Conservation (phyloP, 2,113 vertebrate species). For the Microtus richardsoni region DNA sequence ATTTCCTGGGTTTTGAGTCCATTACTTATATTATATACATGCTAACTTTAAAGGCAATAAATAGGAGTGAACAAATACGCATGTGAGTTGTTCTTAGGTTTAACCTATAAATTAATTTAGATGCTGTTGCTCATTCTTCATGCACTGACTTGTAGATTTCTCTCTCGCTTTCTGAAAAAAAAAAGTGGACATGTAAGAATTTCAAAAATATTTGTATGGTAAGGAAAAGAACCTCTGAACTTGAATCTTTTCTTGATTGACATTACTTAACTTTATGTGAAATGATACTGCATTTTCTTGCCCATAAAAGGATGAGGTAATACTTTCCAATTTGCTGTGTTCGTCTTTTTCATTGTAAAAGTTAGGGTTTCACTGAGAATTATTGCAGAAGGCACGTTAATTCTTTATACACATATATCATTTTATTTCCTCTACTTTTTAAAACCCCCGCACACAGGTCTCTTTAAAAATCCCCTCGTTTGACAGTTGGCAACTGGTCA, state of each 20-base stretch:
- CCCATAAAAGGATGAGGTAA: constrained; percentile 40
- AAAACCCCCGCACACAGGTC: neutral
- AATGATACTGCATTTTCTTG: constrained; percentile 38
- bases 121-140: neutral
- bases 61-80: neutral
- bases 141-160: neutral
- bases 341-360: constrained; percentile 54
- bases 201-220: constrained; percentile 9
- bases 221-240: constrained; percentile 18
- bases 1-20: constrained; percentile 52
- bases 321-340: constrained; percentile 25
- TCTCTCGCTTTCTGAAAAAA: neutral
- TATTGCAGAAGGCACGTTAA: constrained; percentile 24
- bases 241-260: constrained; percentile 31
- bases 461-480: constrained; percentile 69
- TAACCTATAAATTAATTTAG: constrained; percentile 39
- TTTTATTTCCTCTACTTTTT: constrained; percentile 71
- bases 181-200: neutral
- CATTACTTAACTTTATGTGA: constrained; percentile 32
- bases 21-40: neutral
- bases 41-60: constrained; percentile 42
- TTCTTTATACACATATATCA: constrained; percentile 56
- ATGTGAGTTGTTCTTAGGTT: neutral
- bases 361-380: constrained; percentile 44
- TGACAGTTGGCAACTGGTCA: constrained; percentile 68